These are phyloP conservation scores for Molossus alvarezi DNA, from an alignment of 2,797 vertebrate genomes.

Conservation along the genomic window DNA sequence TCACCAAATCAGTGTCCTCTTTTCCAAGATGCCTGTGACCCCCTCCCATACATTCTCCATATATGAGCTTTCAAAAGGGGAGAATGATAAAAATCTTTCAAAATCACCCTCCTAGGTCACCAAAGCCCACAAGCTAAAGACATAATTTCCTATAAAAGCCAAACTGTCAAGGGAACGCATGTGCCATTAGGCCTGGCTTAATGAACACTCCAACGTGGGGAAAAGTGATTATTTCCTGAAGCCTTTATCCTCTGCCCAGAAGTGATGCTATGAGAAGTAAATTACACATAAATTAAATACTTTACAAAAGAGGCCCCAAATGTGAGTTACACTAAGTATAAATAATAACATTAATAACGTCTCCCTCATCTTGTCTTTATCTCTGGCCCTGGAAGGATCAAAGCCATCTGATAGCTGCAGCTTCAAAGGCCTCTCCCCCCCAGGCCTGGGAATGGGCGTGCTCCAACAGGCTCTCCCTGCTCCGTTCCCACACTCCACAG, in stretches of 20 bases:
- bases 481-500: not conserved
- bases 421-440: constrained; percentile 63
- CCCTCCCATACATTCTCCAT: not conserved
- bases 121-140: not conserved
- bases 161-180: not conserved
- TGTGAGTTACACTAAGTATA: constrained; percentile 56
- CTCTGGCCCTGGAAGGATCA: constrained; percentile 71
- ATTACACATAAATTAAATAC: constrained; percentile 65
- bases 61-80: not conserved
- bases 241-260: constrained; percentile 75
- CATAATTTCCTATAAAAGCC: constrained; percentile 59
- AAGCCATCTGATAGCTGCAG: constrained; percentile 52
- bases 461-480: constrained; percentile 20
- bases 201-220: constrained; percentile 61
- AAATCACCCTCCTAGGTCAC: not conserved
- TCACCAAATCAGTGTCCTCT: not conserved
- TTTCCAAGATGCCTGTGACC: not conserved
- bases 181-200: constrained; percentile 23
- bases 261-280: constrained; percentile 23
- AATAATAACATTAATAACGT: constrained; percentile 71
- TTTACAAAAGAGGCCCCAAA: constrained; percentile 25
- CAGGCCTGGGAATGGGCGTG: not conserved
- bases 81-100: not conserved
- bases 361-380: constrained; percentile 65
- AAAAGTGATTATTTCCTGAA: constrained; percentile 46